Conservation (phyloP, 2,113 vertebrate species). For the Dasypus novemcinctus region DNA sequence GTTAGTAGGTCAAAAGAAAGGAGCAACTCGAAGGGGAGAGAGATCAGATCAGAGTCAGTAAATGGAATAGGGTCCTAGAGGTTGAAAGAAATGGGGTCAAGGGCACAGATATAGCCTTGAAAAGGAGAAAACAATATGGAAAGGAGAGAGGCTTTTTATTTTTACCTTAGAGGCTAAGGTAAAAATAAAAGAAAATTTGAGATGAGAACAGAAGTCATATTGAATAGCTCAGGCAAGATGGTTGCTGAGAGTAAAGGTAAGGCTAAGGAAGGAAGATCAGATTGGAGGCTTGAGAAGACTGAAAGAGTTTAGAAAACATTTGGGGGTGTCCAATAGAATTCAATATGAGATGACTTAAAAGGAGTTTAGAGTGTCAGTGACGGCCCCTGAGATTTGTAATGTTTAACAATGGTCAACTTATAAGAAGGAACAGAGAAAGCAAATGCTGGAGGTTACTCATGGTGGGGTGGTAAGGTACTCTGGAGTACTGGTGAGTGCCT, state of each 20-base stretch:
- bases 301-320: neutral
- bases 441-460: neutral
- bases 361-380: neutral
- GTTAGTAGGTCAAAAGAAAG: neutral
- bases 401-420: neutral
- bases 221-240: neutral
- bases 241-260: neutral
- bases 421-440: neutral
- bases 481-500: neutral
- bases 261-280: neutral
- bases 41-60: neutral
- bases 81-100: constrained; percentile 10
- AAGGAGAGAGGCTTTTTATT: neutral
- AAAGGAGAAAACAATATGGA: neutral
- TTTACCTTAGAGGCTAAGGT: neutral
- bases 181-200: constrained; percentile 10
- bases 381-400: neutral
- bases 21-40: neutral
- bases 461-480: neutral
- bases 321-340: neutral
- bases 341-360: neutral
- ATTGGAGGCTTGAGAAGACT: neutral
- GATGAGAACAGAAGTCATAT: neutral
- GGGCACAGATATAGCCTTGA: neutral
- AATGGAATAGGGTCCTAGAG: neutral